Evolutionary conservation across 2,888 invertebrate genomes (phyloP), one percentile per base, ranked within the genome.

Genomic region (Syrista parreyssii): DNA sequence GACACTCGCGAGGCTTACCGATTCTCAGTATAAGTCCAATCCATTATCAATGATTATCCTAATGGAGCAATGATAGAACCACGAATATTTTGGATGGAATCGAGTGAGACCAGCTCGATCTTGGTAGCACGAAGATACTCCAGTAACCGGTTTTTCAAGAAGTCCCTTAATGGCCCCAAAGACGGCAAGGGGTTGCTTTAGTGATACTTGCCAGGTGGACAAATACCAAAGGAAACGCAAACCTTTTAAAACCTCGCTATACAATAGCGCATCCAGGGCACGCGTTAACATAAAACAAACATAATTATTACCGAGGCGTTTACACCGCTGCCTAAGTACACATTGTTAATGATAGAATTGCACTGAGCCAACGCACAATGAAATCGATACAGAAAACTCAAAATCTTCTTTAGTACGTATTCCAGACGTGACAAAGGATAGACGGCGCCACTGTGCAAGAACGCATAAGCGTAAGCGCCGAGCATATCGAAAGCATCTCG

Each of bases 191-290:
- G 71, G 71, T 71, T 71, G 71, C 31, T 33, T 71, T 33, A 31
- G 55, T 23, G 31, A 71, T 33, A 71, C 71, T 71, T 71, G 71
- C 71, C 71, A 71, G 71, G 71, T 71, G 71, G 71, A 71, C 71
- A 71, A 71, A 71, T 33, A 71, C 71, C 71, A 71, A 71, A 12
- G 71, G 71, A 71, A 71, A 71, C 31, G 71, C 71, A 71, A 71
- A 71, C 71, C 71, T 31, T 31, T 32, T 32, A 71, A 12, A 71
- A 6, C 32, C 71, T 23, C 9, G 15, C 55, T 23, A 55, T 23
- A 55, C 55, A 55, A 55, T 55, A 15, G 55, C 15, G 55, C 9
- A 23, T 23, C 55, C 55, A 55, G 55, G 23, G 23, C 55, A 55
- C 55, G 55, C 55, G 55, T 55, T 55, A 55, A 55, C 55, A 55